phyloP scores from a whole-genome alignment of 2,797 vertebrate species.

The Labeo calbasu region DNA sequence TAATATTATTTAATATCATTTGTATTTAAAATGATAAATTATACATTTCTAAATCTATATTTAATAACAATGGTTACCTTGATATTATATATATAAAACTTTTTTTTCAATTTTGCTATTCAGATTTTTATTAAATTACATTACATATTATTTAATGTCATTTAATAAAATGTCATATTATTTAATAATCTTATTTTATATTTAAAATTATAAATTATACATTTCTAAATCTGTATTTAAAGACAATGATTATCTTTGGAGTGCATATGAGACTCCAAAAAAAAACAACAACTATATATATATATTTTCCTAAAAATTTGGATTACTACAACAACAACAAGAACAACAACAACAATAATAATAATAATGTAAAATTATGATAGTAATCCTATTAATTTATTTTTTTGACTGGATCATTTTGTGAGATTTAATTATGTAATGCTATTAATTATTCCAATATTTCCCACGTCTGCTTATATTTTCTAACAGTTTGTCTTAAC shows the following conservation, averaged over 20 bases:
- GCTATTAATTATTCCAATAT: neutral
- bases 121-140: no score
- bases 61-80: no score
- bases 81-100: no score
- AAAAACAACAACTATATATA: no score
- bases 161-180: neutral
- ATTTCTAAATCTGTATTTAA: neutral
- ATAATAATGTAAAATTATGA: neutral
- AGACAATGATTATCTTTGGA: no score
- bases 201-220: neutral
- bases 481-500: neutral
- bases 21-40: no score
- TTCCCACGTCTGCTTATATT: neutral
- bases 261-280: neutral
- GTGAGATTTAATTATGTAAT: neutral
- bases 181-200: neutral
- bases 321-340: neutral
- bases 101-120: no score
- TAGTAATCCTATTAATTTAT: neutral
- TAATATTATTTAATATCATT: no score
- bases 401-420: neutral
- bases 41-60: no score
- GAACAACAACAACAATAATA: neutral
- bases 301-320: neutral
- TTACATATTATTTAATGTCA: no score